A percentile compares a stretch with the other conserved stretches of the same genome.
Evolutionary conservation across 92 coral and sea anemone species (phyloP).

Genomic region (Zoanthus sansibaricus): DNA sequence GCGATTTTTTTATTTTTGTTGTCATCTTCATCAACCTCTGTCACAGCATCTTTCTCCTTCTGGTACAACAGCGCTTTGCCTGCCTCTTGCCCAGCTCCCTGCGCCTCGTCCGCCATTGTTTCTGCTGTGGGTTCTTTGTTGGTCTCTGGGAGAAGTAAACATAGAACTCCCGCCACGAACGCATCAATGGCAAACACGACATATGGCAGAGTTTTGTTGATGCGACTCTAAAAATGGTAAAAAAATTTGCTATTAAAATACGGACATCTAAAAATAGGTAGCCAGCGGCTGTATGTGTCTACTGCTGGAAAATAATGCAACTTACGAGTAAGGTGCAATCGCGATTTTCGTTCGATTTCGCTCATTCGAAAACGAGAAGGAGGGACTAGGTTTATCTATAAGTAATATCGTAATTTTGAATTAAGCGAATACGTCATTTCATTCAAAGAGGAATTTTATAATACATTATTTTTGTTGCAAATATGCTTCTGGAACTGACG

Average conservation of each 20-base stretch:
- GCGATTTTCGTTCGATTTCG: too few relatives aligned
- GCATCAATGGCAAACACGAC: slow-evolving; percentile 89
- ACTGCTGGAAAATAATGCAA: too few relatives aligned
- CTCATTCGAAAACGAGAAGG: too few relatives aligned
- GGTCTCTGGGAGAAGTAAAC: slow-evolving; percentile 91
- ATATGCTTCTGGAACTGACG: too few relatives aligned
- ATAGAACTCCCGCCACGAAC: slow-evolving; percentile 82
- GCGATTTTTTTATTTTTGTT: neutral
- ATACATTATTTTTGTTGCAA: too few relatives aligned
- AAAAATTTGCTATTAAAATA: neutral
- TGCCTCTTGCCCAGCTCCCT: slow-evolving; percentile 6
- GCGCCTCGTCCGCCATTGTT: slow-evolving; percentile 68
- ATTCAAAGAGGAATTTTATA: too few relatives aligned
- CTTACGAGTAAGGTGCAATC: too few relatives aligned
- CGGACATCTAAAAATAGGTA: neutral
- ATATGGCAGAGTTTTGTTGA: slow-evolving; percentile 72
- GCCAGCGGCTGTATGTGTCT: too few relatives aligned
- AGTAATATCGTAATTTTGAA: too few relatives aligned
- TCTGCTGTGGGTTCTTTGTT: slow-evolving; percentile 89
- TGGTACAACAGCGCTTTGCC: slow-evolving; percentile 33
- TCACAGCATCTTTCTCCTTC: slow-evolving; percentile 27
- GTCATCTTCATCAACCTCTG: neutral
- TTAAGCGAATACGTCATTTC: too few relatives aligned
- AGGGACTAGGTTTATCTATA: too few relatives aligned
- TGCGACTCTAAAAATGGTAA: slow-evolving; percentile 52